Evolutionary conservation across 2,888 invertebrate species (phyloP).

Genomic region (Dermolepida albohirtum): DNA sequence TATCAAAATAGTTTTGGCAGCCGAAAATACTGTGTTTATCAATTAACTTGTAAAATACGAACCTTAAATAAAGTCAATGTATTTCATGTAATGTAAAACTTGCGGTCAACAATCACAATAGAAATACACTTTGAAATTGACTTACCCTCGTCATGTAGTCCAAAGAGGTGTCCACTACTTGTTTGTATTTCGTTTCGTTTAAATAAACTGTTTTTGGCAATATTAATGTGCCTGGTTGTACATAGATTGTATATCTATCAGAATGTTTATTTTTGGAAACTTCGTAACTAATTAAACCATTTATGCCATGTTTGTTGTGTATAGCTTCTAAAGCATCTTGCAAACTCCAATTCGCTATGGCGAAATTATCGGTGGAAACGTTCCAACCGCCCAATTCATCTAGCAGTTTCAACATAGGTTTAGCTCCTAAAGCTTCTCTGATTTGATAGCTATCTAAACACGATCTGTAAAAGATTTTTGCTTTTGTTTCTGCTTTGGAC

Average conservation of each 20-base stretch:
- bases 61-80: too few relatives aligned
- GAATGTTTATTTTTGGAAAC: constrained; percentile 95
- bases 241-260: constrained; percentile 86
- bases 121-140: too few relatives aligned
- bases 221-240: constrained; percentile 93
- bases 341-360: constrained; percentile 77
- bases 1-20: too few relatives aligned
- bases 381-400: constrained; percentile 89
- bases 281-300: constrained; percentile 88
- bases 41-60: too few relatives aligned
- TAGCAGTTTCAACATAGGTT: constrained; percentile 84
- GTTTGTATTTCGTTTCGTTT: constrained; percentile 86
- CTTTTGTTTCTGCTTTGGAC: constrained; percentile 87
- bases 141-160: constrained; percentile 88
- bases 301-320: constrained; percentile 75
- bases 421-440: constrained; percentile 84
- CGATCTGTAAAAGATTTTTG: constrained; percentile 89
- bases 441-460: constrained; percentile 94
- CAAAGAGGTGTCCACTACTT: constrained; percentile 87
- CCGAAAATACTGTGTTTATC: too few relatives aligned
- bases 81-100: too few relatives aligned
- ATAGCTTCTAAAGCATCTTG: constrained; percentile 82
- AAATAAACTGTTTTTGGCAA: constrained; percentile 94
- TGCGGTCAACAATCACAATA: too few relatives aligned
- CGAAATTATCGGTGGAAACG: constrained; percentile 73